Percentiles rank a stretch among this genome's conserved stretches.
These are phyloP conservation scores for Drosophila stalkeri DNA, from an alignment of 2,888 invertebrate genomes.

Conservation along the genomic window DNA sequence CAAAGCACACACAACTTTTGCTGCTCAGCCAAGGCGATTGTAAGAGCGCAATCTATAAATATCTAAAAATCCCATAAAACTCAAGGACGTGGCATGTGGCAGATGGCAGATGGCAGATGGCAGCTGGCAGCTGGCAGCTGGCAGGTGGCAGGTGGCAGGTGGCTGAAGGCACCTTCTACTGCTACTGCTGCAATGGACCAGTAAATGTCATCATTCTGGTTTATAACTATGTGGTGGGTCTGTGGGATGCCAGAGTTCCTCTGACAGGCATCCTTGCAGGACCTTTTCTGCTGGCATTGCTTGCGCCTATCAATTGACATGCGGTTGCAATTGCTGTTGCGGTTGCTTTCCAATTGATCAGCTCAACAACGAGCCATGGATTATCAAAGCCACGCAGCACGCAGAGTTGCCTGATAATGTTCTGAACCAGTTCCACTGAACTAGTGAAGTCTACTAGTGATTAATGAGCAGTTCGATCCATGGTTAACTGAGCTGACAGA, in stretches of 20 bases:
- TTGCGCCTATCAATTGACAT: constrained; percentile 60
- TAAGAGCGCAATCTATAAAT: constrained; percentile 74
- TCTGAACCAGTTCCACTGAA: neutral
- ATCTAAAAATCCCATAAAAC: constrained; percentile 76
- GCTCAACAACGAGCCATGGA: constrained; percentile 60
- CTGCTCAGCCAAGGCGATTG: constrained; percentile 44
- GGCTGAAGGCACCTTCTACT: constrained; percentile 1
- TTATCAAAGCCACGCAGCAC: constrained; percentile 51
- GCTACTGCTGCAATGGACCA: constrained; percentile 22
- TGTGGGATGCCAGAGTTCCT: neutral
- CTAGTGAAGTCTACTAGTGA: neutral
- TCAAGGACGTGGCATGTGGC: constrained; percentile 58
- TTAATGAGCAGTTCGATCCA: neutral
- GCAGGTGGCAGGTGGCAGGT: constrained; percentile 17
- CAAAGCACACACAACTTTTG: constrained; percentile 43
- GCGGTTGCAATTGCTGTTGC: constrained; percentile 49
- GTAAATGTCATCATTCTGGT: constrained; percentile 68
- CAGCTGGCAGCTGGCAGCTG: constrained; percentile 26
- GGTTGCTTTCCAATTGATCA: constrained; percentile 67
- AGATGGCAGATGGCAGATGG: constrained; percentile 21
- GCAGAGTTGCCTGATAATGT: neutral
- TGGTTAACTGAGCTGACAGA: too few relatives aligned
- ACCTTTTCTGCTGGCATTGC: constrained; percentile 2
- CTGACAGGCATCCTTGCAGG: neutral
- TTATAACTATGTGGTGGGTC: constrained; percentile 3